Conservation (phyloP, 2,113 vertebrate species). For the Pterocles orientalis region DNA sequence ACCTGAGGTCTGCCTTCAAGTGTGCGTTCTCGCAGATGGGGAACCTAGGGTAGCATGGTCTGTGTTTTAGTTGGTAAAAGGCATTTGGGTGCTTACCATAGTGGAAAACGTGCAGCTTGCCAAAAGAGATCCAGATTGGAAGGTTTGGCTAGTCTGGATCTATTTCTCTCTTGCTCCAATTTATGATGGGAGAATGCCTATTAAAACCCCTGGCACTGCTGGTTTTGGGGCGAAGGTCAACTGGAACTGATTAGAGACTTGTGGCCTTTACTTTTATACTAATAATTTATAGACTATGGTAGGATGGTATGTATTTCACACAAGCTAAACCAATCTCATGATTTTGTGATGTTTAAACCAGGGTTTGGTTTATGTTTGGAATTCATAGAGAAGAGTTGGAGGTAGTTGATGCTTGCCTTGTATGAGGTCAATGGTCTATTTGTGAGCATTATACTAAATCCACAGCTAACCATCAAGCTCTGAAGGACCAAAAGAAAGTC, state of each 20-base stretch:
- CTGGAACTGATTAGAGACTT: not conserved
- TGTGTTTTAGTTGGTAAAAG: not conserved
- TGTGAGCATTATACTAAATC: not conserved
- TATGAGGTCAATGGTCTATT: not conserved
- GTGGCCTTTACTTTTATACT: not conserved
- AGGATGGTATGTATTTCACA: not conserved
- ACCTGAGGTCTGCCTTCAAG: not conserved
- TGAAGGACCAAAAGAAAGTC: not conserved
- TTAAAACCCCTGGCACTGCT: not conserved
- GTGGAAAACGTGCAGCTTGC: not conserved
- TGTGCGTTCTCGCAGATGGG: accelerated
- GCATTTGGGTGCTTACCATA: not conserved
- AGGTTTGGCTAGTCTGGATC: not conserved
- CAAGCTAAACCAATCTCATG: not conserved
- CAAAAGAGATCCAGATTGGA: not conserved
- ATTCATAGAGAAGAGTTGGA: not conserved
- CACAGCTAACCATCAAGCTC: not conserved
- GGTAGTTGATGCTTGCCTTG: not conserved
- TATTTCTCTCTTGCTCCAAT: not conserved
- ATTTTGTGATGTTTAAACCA: not conserved
- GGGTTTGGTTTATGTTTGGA: not conserved
- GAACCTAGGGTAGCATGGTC: not conserved
- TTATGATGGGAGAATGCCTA: not conserved
- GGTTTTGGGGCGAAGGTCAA: not conserved
- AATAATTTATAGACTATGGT: not conserved